Evolutionary conservation across 2,113 vertebrate genomes (phyloP), one percentile per base, ranked within the genome.

Genomic region (Bambusicola thoracicus): DNA sequence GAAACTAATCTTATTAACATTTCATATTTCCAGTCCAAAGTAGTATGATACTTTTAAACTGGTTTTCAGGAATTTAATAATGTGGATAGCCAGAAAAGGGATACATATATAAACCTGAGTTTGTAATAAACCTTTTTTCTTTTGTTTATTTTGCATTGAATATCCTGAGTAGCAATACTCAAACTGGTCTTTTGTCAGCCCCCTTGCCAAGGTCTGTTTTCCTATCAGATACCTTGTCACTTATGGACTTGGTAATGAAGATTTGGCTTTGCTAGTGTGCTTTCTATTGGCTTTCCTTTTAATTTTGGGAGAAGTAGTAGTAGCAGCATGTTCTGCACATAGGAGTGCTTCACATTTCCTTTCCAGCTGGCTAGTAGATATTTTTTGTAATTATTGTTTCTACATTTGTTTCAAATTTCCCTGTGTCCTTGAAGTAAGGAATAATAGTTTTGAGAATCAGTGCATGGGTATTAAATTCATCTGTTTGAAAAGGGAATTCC

Each of bases 371-470:
- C 27, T 43, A 68, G 89, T 78, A 87, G 61, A 58, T 66, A 53
- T 58, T 81, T 89, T 87, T 85, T 87, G 78, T 79, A 81, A 66
- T 66, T 89, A 55, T 58, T 79, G 25, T 82, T 94, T 89, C 67
- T 83, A 87, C 90, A 96, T 91, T 96, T 85, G 72, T 85, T 94
- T 95, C 41, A 73, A 83, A 95, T 94, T 94, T 96, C 40, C 53
- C 83, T 82, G 66, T 32, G 40, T 91, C 44, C 91, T 91, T 92
- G 70, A 94, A 94, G 74, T 48, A 82, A 91, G 25, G 30, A 40
- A 73, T 81, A 89, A 76, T 48, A 44, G 20, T 82, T 95, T 89
- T 76, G 63, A 91, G 59, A 81, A 89, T 11, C 55, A 76, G 58
- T 89, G 22, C 59, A 46, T 46, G 63, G 32, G 22, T 93, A 87